Base-by-base conservation (phyloP, 2,797 vertebrate genomes). In the Falco columbarius region DNA sequence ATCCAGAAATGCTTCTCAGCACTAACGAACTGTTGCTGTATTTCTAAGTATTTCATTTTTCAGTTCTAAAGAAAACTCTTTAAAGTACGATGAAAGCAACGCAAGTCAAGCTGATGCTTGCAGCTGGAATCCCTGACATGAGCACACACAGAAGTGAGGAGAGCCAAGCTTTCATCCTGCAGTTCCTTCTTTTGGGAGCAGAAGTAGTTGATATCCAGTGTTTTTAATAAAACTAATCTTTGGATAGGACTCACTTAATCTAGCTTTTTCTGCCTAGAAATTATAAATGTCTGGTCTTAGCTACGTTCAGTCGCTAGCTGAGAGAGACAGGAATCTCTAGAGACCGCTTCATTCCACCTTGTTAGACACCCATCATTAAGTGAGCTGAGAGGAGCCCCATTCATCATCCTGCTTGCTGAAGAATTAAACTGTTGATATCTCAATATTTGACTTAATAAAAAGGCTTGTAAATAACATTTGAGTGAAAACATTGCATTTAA, bases 41-140 rank as follows among this genome's bases (percentile, higher is more conserved):
- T 93, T 90, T 95, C 65, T 46, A 19, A 40, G 62, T 55, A 62
- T 90, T 93, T 92, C 20, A 67, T 67, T 47, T 80, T 89, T 77
- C 14, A 58, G 77, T 82, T 95, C 81, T 95, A 62, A 89, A 82
- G 89, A 82, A 79, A 91, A 32, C 34, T 36, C 89, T 93, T 96
- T 91, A 89, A 96, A 82, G 89, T 52, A 30, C 0, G 47, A 87
- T 93, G 83, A 94, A 94, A 95, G 92, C 47, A 85, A 32, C 22
- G 32, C 10, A 75, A 94, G 86, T 76, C 92, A 82, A 92, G 90
- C 89, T 92, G 92, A 59, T 86, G 36, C 77, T 80, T 86, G 89
- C 92, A 89, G 81, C 86, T 90, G 74, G 74, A 82, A 66, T 91
- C 83, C 62, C 61, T 87, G 77, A 85, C 71, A 47, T 3, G 14